phyloP scores from a whole-genome alignment of 2,888 invertebrate species.

The Lochmaea crataegi region DNA sequence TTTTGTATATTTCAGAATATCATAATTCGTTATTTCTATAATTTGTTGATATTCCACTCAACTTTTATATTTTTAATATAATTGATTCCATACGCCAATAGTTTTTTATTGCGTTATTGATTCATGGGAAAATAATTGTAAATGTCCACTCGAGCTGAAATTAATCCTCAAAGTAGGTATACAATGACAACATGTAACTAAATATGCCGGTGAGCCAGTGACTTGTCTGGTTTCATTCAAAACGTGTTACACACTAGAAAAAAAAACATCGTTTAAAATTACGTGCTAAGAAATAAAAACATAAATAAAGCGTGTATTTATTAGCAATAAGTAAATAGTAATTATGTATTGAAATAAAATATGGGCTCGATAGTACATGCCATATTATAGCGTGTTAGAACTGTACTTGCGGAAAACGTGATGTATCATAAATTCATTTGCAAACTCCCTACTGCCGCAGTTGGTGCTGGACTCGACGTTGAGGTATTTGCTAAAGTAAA shows the following conservation, averaged over 20 bases:
- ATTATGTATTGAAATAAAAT: too few species aligned
- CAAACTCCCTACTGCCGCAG: too few species aligned
- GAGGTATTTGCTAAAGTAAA: too few species aligned
- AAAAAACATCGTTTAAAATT: constrained; percentile 16
- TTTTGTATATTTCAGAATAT: too few species aligned
- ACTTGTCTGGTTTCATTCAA: constrained; percentile 22
- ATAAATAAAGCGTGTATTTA: not conserved
- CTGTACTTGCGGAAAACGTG: too few species aligned
- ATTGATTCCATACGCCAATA: not conserved
- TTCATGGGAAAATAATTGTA: not conserved
- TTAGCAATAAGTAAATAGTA: not conserved
- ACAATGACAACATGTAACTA: constrained; percentile 22
- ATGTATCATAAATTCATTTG: too few species aligned
- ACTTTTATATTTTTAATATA: not conserved
- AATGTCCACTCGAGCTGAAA: constrained; percentile 17
- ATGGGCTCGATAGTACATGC: too few species aligned
- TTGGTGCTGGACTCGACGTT: too few species aligned
- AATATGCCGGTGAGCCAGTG: constrained; percentile 19
- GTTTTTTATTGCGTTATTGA: not conserved
- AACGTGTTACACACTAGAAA: constrained; percentile 16
- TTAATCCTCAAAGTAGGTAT: constrained; percentile 16
- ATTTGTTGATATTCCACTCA: not conserved
- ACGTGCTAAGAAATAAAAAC: constrained; percentile 19
- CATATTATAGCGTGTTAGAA: too few species aligned
- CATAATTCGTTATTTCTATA: too few species aligned